Evolutionary conservation across 2,797 vertebrate species (phyloP).

Genomic region (Molossus molossus): DNA sequence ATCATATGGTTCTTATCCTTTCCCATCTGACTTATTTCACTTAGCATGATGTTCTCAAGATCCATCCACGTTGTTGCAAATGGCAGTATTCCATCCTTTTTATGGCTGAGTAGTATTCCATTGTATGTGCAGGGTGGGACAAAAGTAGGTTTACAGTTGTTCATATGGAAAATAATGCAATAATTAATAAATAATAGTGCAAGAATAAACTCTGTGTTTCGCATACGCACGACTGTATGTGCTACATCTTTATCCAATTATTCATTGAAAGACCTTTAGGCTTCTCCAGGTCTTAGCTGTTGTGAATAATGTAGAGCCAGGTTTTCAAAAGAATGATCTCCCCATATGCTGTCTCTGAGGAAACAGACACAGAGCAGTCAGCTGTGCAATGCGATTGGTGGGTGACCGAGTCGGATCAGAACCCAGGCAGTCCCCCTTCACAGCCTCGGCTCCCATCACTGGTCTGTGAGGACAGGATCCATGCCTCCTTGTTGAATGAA

Average conservation of each 20-base stretch:
- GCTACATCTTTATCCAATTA: not conserved
- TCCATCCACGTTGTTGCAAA: not conserved
- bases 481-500: not conserved
- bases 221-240: not conserved
- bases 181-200: not conserved
- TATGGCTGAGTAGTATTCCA: not conserved
- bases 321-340: not conserved
- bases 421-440: not conserved
- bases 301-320: not conserved
- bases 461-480: not conserved
- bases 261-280: not conserved
- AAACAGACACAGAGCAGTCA: not conserved
- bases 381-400: too few species aligned
- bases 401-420: not conserved
- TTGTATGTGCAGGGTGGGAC: not conserved
- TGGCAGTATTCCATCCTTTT: not conserved
- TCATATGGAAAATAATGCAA: not conserved
- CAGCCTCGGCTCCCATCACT: not conserved
- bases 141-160: not conserved
- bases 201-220: not conserved
- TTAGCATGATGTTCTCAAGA: not conserved
- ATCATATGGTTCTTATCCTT: not conserved
- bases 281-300: not conserved
- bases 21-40: not conserved
- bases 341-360: not conserved